These are phyloP conservation scores for Eristalis intricaria DNA, from an alignment of 2,888 invertebrate genomes.

Conservation along the genomic window DNA sequence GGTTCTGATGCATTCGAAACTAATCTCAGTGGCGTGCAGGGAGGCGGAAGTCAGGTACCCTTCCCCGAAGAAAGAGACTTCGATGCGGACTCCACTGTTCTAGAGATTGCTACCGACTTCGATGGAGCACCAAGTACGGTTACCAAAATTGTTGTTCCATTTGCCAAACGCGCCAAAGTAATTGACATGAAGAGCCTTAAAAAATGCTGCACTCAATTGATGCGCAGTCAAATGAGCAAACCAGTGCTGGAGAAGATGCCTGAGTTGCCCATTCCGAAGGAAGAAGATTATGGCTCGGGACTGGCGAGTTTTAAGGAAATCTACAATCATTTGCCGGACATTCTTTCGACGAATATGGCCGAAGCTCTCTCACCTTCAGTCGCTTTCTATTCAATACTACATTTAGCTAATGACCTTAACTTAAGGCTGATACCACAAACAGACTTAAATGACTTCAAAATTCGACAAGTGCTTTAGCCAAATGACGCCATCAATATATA, in stretches of 20 bases:
- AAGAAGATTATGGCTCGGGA: slow-evolving; percentile 80
- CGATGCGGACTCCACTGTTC: slow-evolving; percentile 74
- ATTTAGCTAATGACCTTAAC: slow-evolving; percentile 91
- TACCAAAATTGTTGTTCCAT: slow-evolving; percentile 87
- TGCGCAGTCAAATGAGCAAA: slow-evolving; percentile 79
- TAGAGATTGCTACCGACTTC: slow-evolving; percentile 83
- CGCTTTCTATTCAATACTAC: slow-evolving; percentile 90
- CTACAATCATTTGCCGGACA: slow-evolving; percentile 83
- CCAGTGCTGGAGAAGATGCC: slow-evolving; percentile 71
- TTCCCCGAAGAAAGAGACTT: slow-evolving; percentile 55
- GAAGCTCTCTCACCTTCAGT: slow-evolving; percentile 90
- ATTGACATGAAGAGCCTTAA: slow-evolving; percentile 93
- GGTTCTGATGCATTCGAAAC: background rate
- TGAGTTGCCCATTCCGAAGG: slow-evolving; percentile 71
- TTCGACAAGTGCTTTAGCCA: slow-evolving; percentile 76
- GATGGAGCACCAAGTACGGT: slow-evolving; percentile 85
- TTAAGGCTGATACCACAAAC: slow-evolving; percentile 83
- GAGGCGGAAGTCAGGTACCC: background rate
- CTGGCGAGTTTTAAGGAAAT: slow-evolving; percentile 83
- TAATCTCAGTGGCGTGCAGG: background rate
- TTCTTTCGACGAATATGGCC: slow-evolving; percentile 84
- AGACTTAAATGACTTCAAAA: slow-evolving; percentile 83
- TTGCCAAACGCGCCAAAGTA: slow-evolving; percentile 91
- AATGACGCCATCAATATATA: background rate
- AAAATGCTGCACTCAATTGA: slow-evolving; percentile 86